phyloP scores from a whole-genome alignment of 2,888 invertebrate species.

The Campopleginae sp. region DNA sequence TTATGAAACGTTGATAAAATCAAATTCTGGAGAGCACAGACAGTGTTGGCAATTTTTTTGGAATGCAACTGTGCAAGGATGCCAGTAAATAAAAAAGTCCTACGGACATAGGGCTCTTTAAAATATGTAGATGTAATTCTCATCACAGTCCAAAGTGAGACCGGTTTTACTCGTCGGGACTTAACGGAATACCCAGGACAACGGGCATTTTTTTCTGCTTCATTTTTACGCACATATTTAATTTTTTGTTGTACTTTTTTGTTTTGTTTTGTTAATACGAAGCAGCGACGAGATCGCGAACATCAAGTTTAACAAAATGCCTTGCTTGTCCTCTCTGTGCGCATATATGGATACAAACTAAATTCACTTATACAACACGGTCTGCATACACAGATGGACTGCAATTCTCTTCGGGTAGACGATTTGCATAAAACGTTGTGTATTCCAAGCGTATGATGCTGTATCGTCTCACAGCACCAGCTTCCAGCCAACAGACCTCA shows the following conservation, averaged over 20 bases:
- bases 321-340: not conserved
- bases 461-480: constrained; percentile 26
- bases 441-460: constrained; percentile 59
- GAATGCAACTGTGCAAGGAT: not conserved
- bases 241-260: constrained; percentile 28
- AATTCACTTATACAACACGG: constrained; percentile 19
- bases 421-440: constrained; percentile 67
- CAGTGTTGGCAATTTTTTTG: not conserved
- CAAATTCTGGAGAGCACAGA: not conserved
- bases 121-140: constrained; percentile 31
- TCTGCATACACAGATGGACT: constrained; percentile 27
- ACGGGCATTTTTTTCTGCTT: constrained; percentile 23
- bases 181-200: constrained; percentile 27
- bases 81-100: not conserved
- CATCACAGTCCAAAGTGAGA: constrained; percentile 23
- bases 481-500: constrained; percentile 33
- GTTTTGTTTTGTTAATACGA: constrained; percentile 19
- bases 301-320: constrained; percentile 57
- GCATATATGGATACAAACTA: not conserved
- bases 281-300: constrained; percentile 55
- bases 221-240: constrained; percentile 28
- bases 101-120: constrained; percentile 1
- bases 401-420: constrained; percentile 45
- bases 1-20: constrained; percentile 5
- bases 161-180: constrained; percentile 22